Evolutionary conservation across 2,113 vertebrate species (phyloP).

Genomic region (Proterorhinus semilunaris): DNA sequence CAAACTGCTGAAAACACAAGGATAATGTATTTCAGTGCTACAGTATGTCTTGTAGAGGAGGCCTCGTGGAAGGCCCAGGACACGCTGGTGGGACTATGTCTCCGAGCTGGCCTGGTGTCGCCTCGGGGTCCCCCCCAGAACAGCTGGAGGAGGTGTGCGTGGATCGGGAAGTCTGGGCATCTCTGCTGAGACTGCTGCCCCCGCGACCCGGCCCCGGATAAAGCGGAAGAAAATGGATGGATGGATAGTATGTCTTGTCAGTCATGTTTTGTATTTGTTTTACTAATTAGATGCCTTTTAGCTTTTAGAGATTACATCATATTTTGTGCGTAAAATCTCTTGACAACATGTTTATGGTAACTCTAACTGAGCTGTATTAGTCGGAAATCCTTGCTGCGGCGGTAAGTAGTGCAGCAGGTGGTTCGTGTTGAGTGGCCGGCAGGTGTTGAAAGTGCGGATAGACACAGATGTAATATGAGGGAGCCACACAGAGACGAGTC

Average conservation of each 20-base stretch:
- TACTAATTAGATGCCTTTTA: constrained; percentile 25
- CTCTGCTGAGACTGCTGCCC: too few species aligned
- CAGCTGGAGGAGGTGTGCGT: too few species aligned
- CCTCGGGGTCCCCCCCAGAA: too few species aligned
- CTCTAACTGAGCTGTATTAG: neutral
- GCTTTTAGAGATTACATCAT: constrained; percentile 17
- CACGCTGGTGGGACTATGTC: too few species aligned
- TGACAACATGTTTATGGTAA: constrained; percentile 22
- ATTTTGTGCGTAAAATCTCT: constrained; percentile 2
- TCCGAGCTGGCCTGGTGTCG: too few species aligned
- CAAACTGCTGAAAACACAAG: too few species aligned
- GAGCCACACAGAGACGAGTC: constrained; percentile 31
- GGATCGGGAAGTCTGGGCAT: too few species aligned
- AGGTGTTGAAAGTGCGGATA: constrained; percentile 43
- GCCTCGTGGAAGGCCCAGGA: too few species aligned
- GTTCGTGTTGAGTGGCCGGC: constrained; percentile 45
- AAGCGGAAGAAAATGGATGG: too few species aligned
- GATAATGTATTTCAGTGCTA: too few species aligned
- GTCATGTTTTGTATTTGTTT: constrained; percentile 31
- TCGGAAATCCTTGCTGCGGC: neutral
- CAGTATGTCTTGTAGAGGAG: neutral
- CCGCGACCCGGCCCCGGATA: too few species aligned
- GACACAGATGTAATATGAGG: constrained; percentile 46
- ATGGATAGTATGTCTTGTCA: neutral
- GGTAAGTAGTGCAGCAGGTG: constrained; percentile 48